A percentile compares a stretch with the other conserved stretches of the same genome.
Evolutionary conservation across 2,797 vertebrate species (phyloP).

Genomic region (Clangula hyemalis): DNA sequence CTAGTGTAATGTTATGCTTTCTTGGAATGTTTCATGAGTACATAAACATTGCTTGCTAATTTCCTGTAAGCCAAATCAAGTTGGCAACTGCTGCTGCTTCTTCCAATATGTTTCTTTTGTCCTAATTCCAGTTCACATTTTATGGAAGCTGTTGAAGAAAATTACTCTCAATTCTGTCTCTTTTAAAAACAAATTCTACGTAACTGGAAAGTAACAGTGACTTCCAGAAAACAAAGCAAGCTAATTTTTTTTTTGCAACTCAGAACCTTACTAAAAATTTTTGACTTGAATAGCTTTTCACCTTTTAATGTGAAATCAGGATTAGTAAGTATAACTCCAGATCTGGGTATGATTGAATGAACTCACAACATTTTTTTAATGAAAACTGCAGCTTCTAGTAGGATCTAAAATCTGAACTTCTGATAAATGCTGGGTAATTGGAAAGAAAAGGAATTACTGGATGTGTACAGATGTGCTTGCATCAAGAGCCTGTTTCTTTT

Average conservation of each 20-base stretch:
- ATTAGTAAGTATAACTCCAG: not conserved
- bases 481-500: not conserved
- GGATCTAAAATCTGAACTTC: not conserved
- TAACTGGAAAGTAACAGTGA: not conserved
- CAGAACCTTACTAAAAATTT: not conserved
- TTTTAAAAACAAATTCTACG: not conserved
- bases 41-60: conserved; percentile 55
- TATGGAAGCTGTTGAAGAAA: conserved; percentile 37
- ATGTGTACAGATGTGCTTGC: not conserved
- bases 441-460: not conserved
- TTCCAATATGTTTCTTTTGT: conserved; percentile 64
- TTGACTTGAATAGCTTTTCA: not conserved
- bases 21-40: conserved; percentile 66
- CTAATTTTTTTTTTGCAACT: not conserved
- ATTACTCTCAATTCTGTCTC: not conserved
- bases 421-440: not conserved
- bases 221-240: not conserved
- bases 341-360: not conserved
- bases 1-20: conserved; percentile 64
- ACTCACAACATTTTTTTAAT: not conserved
- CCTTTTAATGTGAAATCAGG: not conserved
- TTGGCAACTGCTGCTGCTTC: conserved; percentile 42
- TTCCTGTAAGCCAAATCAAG: conserved; percentile 68
- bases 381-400: not conserved
- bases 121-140: conserved; percentile 42